Conservation (phyloP, 2,113 vertebrate genomes). For the Vombatus ursinus region DNA sequence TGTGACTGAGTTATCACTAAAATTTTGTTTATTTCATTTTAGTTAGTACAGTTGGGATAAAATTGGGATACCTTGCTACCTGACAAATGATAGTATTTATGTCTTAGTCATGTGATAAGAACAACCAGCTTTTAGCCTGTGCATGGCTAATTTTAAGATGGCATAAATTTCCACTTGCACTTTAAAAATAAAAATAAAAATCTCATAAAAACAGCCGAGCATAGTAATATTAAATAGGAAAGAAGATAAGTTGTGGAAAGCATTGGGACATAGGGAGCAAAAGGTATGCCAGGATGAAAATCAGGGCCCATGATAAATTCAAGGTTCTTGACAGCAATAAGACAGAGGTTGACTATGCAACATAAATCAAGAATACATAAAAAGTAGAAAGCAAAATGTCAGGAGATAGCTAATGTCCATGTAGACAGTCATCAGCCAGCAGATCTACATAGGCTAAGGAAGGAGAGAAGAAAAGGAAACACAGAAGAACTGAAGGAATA, state of each 20-base stretch:
- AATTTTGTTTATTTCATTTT: background rate
- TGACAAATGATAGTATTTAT: background rate
- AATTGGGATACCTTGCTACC: background rate
- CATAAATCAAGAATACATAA: background rate
- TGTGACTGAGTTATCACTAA: background rate
- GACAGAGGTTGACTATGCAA: background rate
- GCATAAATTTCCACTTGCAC: background rate
- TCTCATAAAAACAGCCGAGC: background rate
- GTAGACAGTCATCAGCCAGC: background rate
- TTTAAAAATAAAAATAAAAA: background rate
- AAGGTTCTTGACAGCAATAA: background rate
- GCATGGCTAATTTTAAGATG: background rate
- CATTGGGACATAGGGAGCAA: background rate
- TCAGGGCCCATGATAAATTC: background rate
- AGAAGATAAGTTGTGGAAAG: background rate
- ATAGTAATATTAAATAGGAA: background rate
- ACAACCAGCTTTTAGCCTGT: background rate
- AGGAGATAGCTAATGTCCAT: background rate
- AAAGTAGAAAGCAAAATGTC: background rate
- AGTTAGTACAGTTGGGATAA: background rate
- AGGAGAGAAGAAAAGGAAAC: background rate
- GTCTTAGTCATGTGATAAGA: background rate
- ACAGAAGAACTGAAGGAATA: background rate
- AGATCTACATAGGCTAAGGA: background rate
- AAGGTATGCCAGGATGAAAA: background rate